These are phyloP conservation scores for Noctuana brunneofusca DNA, from an alignment of 2,888 invertebrate genomes.

Conservation along the genomic window DNA sequence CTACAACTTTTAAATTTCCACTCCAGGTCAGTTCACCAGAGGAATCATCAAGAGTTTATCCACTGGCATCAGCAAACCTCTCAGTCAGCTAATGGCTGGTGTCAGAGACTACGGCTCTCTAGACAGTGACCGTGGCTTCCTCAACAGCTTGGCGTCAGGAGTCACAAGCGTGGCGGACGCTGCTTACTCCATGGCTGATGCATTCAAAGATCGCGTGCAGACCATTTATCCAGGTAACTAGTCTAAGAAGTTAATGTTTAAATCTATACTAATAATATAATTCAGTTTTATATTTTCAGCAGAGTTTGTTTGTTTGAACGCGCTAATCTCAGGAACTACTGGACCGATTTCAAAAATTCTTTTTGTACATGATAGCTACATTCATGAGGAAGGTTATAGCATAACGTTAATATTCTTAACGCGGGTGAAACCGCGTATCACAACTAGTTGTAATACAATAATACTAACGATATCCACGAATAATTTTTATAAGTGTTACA, in stretches of 20 bases:
- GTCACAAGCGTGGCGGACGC: slow-evolving; percentile 70
- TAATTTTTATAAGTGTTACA: too few relatives aligned
- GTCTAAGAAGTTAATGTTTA: background rate
- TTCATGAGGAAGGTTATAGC: too few relatives aligned
- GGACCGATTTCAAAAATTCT: too few relatives aligned
- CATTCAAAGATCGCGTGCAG: slow-evolving; percentile 78
- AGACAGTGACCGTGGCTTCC: slow-evolving; percentile 84
- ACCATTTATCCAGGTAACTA: slow-evolving; percentile 82
- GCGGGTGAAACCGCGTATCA: too few relatives aligned
- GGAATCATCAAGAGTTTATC: slow-evolving; percentile 74
- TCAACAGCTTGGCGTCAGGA: slow-evolving; percentile 69
- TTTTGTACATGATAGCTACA: too few relatives aligned
- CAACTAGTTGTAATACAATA: too few relatives aligned
- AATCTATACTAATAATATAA: background rate
- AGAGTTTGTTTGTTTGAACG: too few relatives aligned
- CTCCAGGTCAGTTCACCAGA: slow-evolving; percentile 75
- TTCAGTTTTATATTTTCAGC: too few relatives aligned
- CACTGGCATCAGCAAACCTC: slow-evolving; percentile 70
- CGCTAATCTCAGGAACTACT: too few relatives aligned
- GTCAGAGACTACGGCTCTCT: slow-evolving; percentile 81
- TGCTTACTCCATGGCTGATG: slow-evolving; percentile 69
- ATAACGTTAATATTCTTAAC: too few relatives aligned
- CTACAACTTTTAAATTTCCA: too few relatives aligned
- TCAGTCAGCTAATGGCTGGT: slow-evolving; percentile 84
- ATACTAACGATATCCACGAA: too few relatives aligned